Base-by-base conservation (phyloP, 2,113 vertebrate genomes). In the Lathamus discolor region DNA sequence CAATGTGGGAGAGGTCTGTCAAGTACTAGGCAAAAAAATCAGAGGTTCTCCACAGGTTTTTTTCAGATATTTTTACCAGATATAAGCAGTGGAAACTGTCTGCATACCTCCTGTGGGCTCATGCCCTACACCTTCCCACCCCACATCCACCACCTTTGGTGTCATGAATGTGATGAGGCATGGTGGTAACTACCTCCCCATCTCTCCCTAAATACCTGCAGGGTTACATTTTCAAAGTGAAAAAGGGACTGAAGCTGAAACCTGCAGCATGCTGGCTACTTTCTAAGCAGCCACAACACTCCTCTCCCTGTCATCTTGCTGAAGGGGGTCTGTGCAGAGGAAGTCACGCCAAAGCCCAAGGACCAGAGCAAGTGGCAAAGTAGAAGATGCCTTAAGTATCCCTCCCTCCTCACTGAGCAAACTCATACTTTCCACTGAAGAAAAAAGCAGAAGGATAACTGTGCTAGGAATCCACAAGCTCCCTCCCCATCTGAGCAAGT, bases 241-340 rank as follows among this genome's bases (percentile, higher is more conserved):
- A 67, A 37, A 54, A 66, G 49, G 17, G 12, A 7, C 29, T 44
- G 33, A 61, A 86, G 19, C 46, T 4, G 11, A 63, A n/a, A n/a
- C 33, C 41, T 37, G 44, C 18, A 51, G 44, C 0, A 0, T 49
- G 33, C 59, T 82, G 54, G 35, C 37, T 80, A 11, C 61, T 81
- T 79, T 37, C 3, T 6, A 44, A 46, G 59, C 35, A 77, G 13
- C 12, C 52, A 20, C 41, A 24, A 35, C 39, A 4, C 17, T 35
- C 49, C 4, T 2, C 1, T 5, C 9, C 9, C 9, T 0, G 0
- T 12, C 33, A 29, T 24, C 48, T 84, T 1, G 0, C 11, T 64
- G 16, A 81, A 64, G 17, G 8, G 7, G 4, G 1, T 24, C 33
- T 48, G 31, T 43, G 29, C 51, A 25, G 44, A 54, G 23, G 0